Evolutionary conservation across 2,888 invertebrate species (phyloP), one percentile per base, ranked within the genome.

Genomic region (Luperina nickerlii): DNA sequence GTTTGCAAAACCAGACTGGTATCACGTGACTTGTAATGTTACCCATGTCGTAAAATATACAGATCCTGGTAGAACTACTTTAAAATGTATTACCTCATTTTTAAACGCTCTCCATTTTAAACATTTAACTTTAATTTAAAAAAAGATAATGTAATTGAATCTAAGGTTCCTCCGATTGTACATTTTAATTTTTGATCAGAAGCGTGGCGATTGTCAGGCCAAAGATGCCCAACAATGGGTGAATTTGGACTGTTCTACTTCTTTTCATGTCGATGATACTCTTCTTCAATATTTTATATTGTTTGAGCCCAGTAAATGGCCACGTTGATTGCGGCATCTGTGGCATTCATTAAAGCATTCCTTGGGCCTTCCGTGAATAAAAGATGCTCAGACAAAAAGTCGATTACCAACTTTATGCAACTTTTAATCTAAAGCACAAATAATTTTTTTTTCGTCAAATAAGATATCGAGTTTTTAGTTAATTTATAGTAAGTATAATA

Each of bases 1-100:
- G 96, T 96, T 96, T 96, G 96, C 97, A 96, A 97, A 97, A 96
- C 97, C 96, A 95, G 94, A 94, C 94, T 94, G 86, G 90, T 88
- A 90, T 94, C 94, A 94, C 94, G 94, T 94, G 94, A 94, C 89
- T 88, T 85, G 60, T 66, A 68, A 87, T 92, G 92, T 92, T 93
- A 85, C 94, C 91, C 91, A 71, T 15, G 32, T 60, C 51, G 80
- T 60, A 67, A 24, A 42, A 38, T 69, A 11, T 45, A 67, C 2
- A 9, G 18, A 62, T 67, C 78, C 75, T 85, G 57, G 91, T 90
- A 90, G 83, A 75, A 78, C n/a, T 60, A 38, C 24, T 15, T 18
- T 51, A 32, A 32, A 54, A 65, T 65, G 48, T 76, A 27, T 57
- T 24, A 42, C 20, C 11, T 4, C 7, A 13, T 48, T 27, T 68